Conservation (phyloP, 2,113 vertebrate species). For the Climacteris rufus region DNA sequence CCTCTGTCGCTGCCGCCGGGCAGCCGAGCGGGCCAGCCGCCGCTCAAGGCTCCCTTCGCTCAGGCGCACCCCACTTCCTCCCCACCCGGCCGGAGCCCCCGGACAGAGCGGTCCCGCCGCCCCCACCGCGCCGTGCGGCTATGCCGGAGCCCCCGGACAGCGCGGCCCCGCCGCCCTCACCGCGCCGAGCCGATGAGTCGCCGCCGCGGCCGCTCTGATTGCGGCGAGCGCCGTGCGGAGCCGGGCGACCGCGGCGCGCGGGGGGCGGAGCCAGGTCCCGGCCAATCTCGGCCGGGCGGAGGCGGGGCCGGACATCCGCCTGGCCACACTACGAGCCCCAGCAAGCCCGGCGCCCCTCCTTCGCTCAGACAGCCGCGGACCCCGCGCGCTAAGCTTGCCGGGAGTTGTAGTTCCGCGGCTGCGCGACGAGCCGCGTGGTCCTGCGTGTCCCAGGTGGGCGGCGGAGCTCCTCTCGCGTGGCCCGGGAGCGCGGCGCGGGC, state of each 20-base stretch:
- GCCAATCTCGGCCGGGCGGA: neutral
- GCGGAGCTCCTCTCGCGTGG: neutral
- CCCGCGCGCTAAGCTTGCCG: neutral
- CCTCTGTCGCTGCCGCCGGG: neutral
- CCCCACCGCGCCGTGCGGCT: neutral
- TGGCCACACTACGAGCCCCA: neutral
- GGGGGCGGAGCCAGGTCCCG: neutral
- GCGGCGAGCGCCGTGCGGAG: neutral
- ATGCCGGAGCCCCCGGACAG: neutral
- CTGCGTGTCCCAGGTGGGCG: neutral
- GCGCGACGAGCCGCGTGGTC: fast-evolving
- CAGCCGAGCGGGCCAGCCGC: neutral
- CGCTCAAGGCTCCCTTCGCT: neutral
- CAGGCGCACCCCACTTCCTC: neutral
- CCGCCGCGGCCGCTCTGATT: neutral
- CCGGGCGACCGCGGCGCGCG: neutral
- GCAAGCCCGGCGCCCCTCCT: neutral
- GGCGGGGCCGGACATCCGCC: neutral
- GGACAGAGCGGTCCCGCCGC: neutral
- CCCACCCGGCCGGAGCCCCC: neutral
- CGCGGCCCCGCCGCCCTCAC: neutral
- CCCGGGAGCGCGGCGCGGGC: fast-evolving
- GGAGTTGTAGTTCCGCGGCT: neutral
- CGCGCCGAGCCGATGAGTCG: fast-evolving
- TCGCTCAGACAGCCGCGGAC: fast-evolving